Evolutionary conservation across 2,888 invertebrate species (phyloP).

Genomic region (Ferdinandea cuprea): DNA sequence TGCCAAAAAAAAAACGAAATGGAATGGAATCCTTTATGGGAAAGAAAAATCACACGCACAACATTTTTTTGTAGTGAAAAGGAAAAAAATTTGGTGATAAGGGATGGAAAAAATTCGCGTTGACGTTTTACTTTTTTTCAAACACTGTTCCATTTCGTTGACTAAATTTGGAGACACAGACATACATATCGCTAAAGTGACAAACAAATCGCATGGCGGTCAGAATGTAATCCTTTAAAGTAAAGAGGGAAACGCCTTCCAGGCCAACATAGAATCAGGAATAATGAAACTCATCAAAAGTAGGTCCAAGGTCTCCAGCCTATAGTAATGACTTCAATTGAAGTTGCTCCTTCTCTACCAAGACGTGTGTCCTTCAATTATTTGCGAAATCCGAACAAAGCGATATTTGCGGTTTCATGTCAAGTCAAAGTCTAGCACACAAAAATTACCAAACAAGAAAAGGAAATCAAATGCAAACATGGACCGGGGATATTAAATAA

Average conservation of each 20-base stretch:
- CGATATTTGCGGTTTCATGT: slow-evolving; percentile 55
- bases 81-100: slow-evolving; percentile 33
- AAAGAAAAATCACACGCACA: slow-evolving; percentile 3
- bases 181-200: background rate
- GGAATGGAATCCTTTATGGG: slow-evolving; percentile 17
- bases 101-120: slow-evolving; percentile 17
- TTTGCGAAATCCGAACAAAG: slow-evolving; percentile 24
- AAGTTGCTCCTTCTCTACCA: slow-evolving; percentile 42
- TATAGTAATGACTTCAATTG: slow-evolving; percentile 45
- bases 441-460: slow-evolving; percentile 63
- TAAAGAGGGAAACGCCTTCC: background rate
- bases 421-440: slow-evolving; percentile 22
- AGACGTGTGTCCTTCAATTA: slow-evolving; percentile 62
- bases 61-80: slow-evolving; percentile 22
- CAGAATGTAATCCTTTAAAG: slow-evolving; percentile 35
- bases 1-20: slow-evolving; percentile 14
- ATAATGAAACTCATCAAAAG: too few species aligned
- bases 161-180: slow-evolving; percentile 29
- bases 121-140: slow-evolving; percentile 30
- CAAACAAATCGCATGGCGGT: slow-evolving; percentile 25
- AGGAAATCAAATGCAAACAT: slow-evolving; percentile 58
- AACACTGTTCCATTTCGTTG: slow-evolving; percentile 38
- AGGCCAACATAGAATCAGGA: slow-evolving; percentile 12
- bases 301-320: background rate
- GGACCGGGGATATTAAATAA: slow-evolving; percentile 35